These are phyloP conservation scores for Epinotia bilunana DNA, from an alignment of 2,888 invertebrate genomes.

Conservation along the genomic window DNA sequence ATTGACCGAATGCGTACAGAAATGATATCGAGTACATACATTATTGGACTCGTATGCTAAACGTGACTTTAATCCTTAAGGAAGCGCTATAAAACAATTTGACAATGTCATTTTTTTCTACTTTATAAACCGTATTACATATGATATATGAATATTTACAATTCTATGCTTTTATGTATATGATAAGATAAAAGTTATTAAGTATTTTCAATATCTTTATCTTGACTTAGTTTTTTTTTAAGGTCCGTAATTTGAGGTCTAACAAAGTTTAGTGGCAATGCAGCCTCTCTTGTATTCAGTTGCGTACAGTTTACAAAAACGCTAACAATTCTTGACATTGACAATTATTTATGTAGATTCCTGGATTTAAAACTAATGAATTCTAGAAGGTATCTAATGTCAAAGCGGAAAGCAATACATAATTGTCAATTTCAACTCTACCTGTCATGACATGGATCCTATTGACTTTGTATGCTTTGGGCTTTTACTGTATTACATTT, in stretches of 20 bases:
- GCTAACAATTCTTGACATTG: too few species aligned
- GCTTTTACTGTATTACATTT: background rate
- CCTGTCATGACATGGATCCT: background rate
- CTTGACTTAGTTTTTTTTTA: too few species aligned
- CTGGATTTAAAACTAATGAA: too few species aligned
- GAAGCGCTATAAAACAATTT: background rate
- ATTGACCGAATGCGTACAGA: constrained; percentile 28
- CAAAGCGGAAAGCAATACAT: background rate
- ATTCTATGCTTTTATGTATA: background rate
- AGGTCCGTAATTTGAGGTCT: too few species aligned
- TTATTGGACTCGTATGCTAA: background rate
- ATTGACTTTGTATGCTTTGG: background rate
- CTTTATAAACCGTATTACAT: too few species aligned
- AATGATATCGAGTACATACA: background rate
- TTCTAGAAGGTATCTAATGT: too few species aligned
- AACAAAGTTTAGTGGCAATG: too few species aligned
- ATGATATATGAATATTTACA: background rate
- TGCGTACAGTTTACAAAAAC: too few species aligned
- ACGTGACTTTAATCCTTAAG: constrained; percentile 16
- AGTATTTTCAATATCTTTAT: too few species aligned
- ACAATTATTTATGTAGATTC: too few species aligned
- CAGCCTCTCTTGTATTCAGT: too few species aligned
- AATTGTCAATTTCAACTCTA: background rate
- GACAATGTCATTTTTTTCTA: background rate
- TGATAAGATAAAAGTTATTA: too few species aligned